Conservation (phyloP, 2,113 vertebrate genomes). For the Burhinus bistriatus region DNA sequence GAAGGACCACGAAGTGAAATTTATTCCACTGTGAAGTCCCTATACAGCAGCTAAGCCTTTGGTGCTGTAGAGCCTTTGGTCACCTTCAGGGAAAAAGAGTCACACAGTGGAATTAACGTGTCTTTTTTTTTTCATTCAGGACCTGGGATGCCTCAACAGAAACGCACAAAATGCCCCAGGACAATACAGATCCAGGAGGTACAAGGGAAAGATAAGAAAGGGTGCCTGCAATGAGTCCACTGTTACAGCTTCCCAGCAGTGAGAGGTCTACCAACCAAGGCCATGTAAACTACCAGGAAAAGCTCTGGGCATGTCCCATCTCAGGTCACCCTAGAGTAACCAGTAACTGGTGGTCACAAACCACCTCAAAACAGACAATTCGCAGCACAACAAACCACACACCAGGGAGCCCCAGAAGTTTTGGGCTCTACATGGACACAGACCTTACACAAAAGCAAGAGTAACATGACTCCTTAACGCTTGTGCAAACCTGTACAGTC, state of each 20-base stretch:
- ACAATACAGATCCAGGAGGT: neutral
- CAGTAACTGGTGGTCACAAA: neutral
- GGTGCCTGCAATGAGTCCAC: neutral
- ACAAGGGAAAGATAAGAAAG: neutral
- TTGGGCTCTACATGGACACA: neutral
- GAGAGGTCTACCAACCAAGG: neutral
- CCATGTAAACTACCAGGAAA: neutral
- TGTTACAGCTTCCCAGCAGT: neutral
- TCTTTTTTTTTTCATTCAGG: neutral
- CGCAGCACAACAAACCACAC: neutral
- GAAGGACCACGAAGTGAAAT: neutral
- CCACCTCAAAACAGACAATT: neutral
- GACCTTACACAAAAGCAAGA: neutral
- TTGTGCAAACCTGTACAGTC: neutral
- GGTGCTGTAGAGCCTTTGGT: neutral
- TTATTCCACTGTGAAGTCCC: neutral
- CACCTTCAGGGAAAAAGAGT: neutral
- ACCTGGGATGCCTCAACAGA: neutral
- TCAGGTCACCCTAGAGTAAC: neutral
- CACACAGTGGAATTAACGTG: neutral
- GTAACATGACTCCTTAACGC: neutral
- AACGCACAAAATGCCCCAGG: neutral
- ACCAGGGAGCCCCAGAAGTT: neutral
- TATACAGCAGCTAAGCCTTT: neutral
- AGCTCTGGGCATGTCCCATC: neutral